Base-by-base conservation (phyloP, 2,888 invertebrate genomes). In the Drosophila kanekoi region DNA sequence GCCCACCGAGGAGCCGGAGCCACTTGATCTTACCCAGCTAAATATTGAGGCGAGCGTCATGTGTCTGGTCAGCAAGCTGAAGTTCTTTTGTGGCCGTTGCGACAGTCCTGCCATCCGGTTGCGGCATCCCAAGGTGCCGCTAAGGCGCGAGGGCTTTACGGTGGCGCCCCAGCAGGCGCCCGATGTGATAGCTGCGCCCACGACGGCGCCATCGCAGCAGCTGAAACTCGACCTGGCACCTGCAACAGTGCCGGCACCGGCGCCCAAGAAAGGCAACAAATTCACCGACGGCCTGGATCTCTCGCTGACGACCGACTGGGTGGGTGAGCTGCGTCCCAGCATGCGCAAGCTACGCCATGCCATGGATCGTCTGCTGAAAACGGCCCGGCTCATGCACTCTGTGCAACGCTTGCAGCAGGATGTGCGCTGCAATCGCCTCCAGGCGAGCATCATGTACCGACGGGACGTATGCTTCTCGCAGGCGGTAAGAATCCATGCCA, bases 381-480 rank as follows among this genome's bases (percentile, higher is more conserved):
- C 96, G 4, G 96, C 96, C 28, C 93, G 97, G 32, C 93, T 97
- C 3, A 96, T 97, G 33, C 97, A 97, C 92, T 97, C 97, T 5
- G 97, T 97, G 13, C 95, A 97, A 90, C 93, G 97, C 4, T 94
- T 97, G 23, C 95, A 96, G 78, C 96, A 96, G 91, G 96, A 97
- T 87, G 94, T 96, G 37, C 95, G 96, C 72, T 94, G 94, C 51
- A 96, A 96, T 77, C 95, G 96, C 61, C 93, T 95, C 14, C 95
- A 95, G 65, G 90, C 93, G 58, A 93, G 93, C n/a, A 95, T 96
- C 5, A 94, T 96, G 82, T 97, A 97, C 64, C 93, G 98, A 38
- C 93, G 98, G 59, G 97, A 98, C 92, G 96, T 97, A 14, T 97
- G 98, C 91, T 97, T 98, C 91, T 96, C 98, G 3, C 98, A 98